Base-by-base conservation (phyloP, 2,888 invertebrate genomes). In the Sarcophaga subvicina region DNA sequence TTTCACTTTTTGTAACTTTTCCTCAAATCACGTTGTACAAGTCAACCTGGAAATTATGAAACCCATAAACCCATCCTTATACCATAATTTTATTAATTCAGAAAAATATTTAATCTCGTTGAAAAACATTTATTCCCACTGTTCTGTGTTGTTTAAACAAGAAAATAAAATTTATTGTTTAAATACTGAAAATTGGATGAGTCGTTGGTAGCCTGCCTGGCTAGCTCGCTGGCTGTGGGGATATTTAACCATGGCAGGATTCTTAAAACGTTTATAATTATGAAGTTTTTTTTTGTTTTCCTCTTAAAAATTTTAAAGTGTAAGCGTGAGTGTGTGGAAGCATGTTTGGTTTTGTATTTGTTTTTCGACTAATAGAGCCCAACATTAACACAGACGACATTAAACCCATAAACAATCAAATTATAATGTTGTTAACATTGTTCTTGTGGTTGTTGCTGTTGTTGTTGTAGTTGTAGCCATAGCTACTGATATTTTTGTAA, bases 361-460 rank as follows among this genome's bases (percentile, higher is more conserved):
- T 63, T 20, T 11, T 62, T 20, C 20, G 37, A 25, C 12, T 75
- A 76, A 67, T 73, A 73, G 66, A 73, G 73, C 49, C 6, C 60
- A 75, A 78, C 64, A 71, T 66, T 69, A 83, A 22, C 62, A 73
- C 80, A 76, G 83, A 83, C 81, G 76, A 76, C 71, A 87, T 79
- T 47, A 78, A 84, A 84, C 75, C 72, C 81, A 83, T 80, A 83
- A 87, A 76, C 81, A 81, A 77, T 81, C 69, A 81, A 67, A 66
- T 67, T 81, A 47, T 59, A 37, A 72, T 69, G 73, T 54, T 75
- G 66, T 59, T 37, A 37, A 54, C 3, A 54, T 27, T 69, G 3
- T 20, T 60, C 8, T 59, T 11, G 45, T 71, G 64, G 37, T 49
- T 77, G n/a, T 25, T 71, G 17, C 11, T 69, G n/a, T 60, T 67